Evolutionary conservation across 1,140 invertebrate genomes (phyloP).

Genomic region (Cydia splendana): DNA sequence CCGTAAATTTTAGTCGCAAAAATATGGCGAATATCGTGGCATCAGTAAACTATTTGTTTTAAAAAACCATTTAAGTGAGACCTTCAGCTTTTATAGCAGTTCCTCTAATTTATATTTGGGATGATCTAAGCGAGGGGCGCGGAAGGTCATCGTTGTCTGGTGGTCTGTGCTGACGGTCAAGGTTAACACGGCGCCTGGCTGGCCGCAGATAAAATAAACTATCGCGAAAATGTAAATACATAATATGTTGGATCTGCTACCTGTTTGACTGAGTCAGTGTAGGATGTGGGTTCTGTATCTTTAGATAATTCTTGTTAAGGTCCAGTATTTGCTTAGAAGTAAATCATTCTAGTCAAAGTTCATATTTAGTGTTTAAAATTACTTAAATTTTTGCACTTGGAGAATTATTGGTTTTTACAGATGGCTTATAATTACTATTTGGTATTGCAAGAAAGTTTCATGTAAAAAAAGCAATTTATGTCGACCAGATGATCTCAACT

Average conservation of each 20-base stretch:
- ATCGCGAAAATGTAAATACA: constrained; percentile 50
- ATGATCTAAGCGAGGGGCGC: constrained; percentile 36
- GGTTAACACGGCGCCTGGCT: constrained; percentile 61
- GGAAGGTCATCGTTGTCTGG: constrained; percentile 60
- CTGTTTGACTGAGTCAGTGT: constrained; percentile 42
- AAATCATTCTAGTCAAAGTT: background rate
- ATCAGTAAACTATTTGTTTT: background rate
- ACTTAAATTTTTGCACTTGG: background rate
- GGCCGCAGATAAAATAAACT: constrained; percentile 62
- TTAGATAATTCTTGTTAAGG: background rate
- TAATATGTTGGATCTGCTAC: constrained; percentile 53
- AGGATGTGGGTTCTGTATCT: constrained; percentile 32
- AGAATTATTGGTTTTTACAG: no score
- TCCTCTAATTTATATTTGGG: background rate
- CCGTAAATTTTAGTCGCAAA: background rate
- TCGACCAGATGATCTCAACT: background rate
- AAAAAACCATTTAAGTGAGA: constrained; percentile 33
- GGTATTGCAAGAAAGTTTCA: background rate
- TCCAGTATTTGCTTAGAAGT: background rate
- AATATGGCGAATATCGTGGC: constrained; percentile 1
- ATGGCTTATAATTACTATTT: background rate
- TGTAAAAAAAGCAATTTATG: background rate
- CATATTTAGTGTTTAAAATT: background rate
- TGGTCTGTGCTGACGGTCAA: constrained; percentile 63
- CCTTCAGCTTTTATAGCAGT: background rate